These are phyloP conservation scores for Nasonovia ribisnigri DNA, from an alignment of 2,888 invertebrate species.

Conservation along the genomic window DNA sequence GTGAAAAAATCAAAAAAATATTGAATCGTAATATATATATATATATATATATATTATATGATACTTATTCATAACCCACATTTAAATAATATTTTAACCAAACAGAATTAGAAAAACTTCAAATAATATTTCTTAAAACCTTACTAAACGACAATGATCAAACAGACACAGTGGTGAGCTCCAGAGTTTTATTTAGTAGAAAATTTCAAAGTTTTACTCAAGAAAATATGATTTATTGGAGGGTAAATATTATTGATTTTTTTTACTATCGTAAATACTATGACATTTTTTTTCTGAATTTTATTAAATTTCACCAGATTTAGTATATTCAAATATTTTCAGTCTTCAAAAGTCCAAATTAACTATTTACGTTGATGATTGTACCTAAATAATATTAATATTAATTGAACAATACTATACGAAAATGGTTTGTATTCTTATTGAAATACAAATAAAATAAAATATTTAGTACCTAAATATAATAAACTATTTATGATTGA, in stretches of 20 bases:
- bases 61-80: background rate
- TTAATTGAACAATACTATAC: background rate
- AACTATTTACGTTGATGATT: background rate
- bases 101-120: constrained; percentile 48
- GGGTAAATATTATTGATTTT: background rate
- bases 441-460: background rate
- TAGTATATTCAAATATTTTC: background rate
- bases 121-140: constrained; percentile 41
- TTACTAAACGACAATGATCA: constrained; percentile 52
- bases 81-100: background rate
- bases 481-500: background rate
- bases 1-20: constrained; percentile 42
- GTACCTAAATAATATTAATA: background rate
- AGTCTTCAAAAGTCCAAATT: background rate
- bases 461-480: background rate
- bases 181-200: constrained; percentile 47
- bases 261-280: background rate
- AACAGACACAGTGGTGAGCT: constrained; percentile 51
- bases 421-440: background rate
- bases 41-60: no score
- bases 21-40: constrained; percentile 11
- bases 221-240: constrained; percentile 46
- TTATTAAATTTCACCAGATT: background rate
- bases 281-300: background rate
- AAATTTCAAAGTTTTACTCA: constrained; percentile 42